Conservation (phyloP, 2,797 vertebrate species). For the Myotis vivesi region DNA sequence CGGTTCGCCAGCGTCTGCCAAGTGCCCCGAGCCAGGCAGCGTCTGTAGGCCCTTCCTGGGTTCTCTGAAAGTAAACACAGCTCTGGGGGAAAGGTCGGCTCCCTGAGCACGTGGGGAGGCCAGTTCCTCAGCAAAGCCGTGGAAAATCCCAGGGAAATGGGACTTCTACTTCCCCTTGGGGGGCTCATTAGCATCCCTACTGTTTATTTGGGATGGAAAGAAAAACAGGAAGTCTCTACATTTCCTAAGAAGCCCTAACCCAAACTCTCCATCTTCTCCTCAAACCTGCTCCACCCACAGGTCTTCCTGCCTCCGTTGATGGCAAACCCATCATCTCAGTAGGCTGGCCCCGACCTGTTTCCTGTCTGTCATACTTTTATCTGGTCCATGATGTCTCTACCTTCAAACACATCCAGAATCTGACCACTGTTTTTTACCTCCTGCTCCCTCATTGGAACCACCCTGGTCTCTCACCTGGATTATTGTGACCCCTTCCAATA, state of each 20-base stretch:
- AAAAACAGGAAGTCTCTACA: constrained; percentile 35
- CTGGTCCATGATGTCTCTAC: not conserved
- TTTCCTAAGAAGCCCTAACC: constrained; percentile 24
- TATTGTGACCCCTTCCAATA: not conserved
- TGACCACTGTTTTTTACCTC: not conserved
- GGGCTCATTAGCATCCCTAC: constrained; percentile 39
- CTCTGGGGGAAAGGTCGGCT: constrained; percentile 79
- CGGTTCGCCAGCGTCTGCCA: constrained; percentile 91
- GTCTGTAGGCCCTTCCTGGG: constrained; percentile 87
- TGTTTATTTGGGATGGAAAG: constrained; percentile 68
- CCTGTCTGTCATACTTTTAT: not conserved
- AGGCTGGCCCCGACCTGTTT: not conserved
- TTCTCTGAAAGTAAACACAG: constrained; percentile 87
- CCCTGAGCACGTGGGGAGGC: constrained; percentile 26
- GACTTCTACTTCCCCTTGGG: constrained; percentile 33
- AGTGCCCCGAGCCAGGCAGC: constrained; percentile 89
- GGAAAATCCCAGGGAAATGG: constrained; percentile 61
- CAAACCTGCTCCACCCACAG: not conserved
- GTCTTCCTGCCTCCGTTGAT: not conserved
- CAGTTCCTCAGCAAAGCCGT: constrained; percentile 24
- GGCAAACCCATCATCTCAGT: not conserved
- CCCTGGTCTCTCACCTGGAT: not conserved
- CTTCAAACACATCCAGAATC: not conserved
- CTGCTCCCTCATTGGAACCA: not conserved
- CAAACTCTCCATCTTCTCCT: not conserved